These are phyloP conservation scores for Macaria notata DNA, from an alignment of 2,888 invertebrate species.

Conservation along the genomic window DNA sequence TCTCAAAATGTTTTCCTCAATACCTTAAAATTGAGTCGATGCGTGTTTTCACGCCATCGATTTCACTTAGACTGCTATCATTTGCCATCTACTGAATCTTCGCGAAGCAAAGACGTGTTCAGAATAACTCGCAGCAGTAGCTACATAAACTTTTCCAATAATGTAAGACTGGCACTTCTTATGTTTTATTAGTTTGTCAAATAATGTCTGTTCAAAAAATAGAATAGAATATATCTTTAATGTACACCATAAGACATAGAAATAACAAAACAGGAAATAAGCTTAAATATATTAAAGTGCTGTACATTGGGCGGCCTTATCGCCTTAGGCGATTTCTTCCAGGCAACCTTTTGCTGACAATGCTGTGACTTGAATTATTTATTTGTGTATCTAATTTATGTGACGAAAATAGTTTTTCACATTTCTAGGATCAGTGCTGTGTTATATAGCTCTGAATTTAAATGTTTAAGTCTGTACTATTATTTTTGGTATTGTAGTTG, in stretches of 20 bases:
- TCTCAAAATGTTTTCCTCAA: slow-evolving; percentile 7
- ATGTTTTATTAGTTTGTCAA: slow-evolving; percentile 10
- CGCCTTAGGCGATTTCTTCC: too few relatives aligned
- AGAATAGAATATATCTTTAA: too few relatives aligned
- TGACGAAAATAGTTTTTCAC: background rate
- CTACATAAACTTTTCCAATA: slow-evolving; percentile 16
- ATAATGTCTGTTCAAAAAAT: background rate
- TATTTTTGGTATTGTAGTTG: too few relatives aligned
- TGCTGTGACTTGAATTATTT: background rate
- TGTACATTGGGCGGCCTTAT: too few relatives aligned
- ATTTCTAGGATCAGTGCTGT: too few relatives aligned
- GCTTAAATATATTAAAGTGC: too few relatives aligned
- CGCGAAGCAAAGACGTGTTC: slow-evolving; percentile 39
- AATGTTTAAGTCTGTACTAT: too few relatives aligned
- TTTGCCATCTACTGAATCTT: slow-evolving; percentile 42
- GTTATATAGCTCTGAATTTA: too few relatives aligned
- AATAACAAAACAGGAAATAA: too few relatives aligned
- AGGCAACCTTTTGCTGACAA: too few relatives aligned
- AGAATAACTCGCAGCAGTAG: slow-evolving; percentile 32
- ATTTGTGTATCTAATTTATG: too few relatives aligned
- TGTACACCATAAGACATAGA: too few relatives aligned
- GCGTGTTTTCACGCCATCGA: slow-evolving; percentile 23
- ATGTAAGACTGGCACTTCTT: slow-evolving; percentile 11
- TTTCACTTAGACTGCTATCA: slow-evolving; percentile 38
- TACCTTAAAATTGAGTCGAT: slow-evolving; percentile 5